phyloP scores from a whole-genome alignment of 2,113 vertebrate species.

The Dromaius novaehollandiae region DNA sequence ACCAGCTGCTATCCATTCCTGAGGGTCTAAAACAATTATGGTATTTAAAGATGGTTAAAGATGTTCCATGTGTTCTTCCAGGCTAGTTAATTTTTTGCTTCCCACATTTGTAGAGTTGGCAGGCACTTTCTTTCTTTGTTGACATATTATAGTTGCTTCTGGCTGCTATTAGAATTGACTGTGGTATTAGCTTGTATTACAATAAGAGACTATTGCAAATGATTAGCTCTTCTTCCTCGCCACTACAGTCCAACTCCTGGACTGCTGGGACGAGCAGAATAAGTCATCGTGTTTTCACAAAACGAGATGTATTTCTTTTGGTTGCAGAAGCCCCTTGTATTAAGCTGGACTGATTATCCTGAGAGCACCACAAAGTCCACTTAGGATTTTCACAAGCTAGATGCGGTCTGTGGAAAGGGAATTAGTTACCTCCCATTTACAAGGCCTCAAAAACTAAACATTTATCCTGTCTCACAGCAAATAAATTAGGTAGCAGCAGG shows the following conservation, averaged over 20 bases:
- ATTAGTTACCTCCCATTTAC: not conserved
- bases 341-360: not conserved
- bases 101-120: not conserved
- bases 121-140: not conserved
- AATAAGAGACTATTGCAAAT: not conserved
- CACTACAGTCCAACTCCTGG: not conserved
- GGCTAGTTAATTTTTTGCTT: not conserved
- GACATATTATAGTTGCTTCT: not conserved
- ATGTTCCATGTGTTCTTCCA: not conserved
- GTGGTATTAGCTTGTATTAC: not conserved
- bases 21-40: not conserved
- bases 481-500: not conserved
- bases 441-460: not conserved
- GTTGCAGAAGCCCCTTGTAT: not conserved
- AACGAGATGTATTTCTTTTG: not conserved
- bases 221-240: not conserved
- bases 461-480: not conserved
- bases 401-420: not conserved
- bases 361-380: fast-evolving
- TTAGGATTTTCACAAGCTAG: not conserved
- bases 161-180: not conserved
- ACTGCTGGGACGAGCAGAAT: not conserved
- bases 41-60: not conserved
- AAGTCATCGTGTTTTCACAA: not conserved
- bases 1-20: not conserved